Evolutionary conservation across 2,797 vertebrate genomes (phyloP).

Genomic region (Petrocephalus schoutedeni): DNA sequence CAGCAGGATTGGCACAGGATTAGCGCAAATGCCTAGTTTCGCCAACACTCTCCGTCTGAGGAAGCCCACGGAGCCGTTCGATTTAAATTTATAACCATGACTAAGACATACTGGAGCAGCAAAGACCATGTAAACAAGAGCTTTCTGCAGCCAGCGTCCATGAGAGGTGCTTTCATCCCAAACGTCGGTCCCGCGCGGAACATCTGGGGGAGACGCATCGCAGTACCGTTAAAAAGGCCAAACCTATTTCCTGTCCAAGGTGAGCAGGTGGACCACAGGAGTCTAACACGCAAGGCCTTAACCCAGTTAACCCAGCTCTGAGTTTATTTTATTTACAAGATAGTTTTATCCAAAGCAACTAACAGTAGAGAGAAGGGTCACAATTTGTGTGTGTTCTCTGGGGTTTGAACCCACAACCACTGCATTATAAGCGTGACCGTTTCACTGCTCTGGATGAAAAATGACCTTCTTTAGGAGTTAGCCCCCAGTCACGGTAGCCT

Average conservation of each 20-base stretch:
- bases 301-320: not conserved
- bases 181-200: not conserved
- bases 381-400: not conserved
- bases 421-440: not conserved
- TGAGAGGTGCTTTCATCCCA: not conserved
- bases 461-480: constrained; percentile 44
- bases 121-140: not conserved
- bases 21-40: not conserved
- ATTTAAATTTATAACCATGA: not conserved
- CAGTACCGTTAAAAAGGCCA: not conserved
- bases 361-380: not conserved
- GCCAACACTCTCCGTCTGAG: not conserved
- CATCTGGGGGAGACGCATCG: not conserved
- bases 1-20: not conserved
- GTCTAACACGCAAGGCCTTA: not conserved
- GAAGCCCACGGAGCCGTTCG: not conserved
- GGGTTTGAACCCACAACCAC: not conserved
- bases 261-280: not conserved
- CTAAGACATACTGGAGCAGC: not conserved
- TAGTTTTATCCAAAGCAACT: not conserved
- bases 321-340: not conserved
- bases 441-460: constrained; percentile 23
- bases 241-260: not conserved
- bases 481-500: constrained; percentile 41
- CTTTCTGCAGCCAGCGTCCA: not conserved